Percentiles rank a stretch among this genome's conserved stretches.
Evolutionary conservation across 2,113 vertebrate species (phyloP).

Genomic region (Echinops telfairi): DNA sequence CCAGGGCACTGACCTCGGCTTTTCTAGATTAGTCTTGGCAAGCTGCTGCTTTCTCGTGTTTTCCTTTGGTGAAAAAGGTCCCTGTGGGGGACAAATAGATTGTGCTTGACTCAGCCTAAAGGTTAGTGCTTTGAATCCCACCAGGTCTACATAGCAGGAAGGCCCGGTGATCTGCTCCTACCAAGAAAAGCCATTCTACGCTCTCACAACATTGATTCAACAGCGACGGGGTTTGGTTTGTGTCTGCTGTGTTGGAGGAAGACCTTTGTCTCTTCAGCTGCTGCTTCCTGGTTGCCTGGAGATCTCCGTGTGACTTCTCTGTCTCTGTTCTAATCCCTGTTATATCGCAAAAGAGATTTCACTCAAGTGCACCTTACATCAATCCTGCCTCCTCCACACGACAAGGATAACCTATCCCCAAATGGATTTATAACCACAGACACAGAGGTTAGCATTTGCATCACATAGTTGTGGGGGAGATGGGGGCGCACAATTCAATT

Average conservation of each 20-base stretch:
- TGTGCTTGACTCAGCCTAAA: not conserved
- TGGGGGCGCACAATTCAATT: not conserved
- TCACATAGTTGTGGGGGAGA: too few species aligned
- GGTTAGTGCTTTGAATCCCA: not conserved
- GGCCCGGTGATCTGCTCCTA: not conserved
- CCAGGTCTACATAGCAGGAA: not conserved
- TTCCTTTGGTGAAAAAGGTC: not conserved
- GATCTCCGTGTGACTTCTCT: too few species aligned
- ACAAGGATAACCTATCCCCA: not conserved
- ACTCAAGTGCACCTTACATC: not conserved
- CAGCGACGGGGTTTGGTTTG: not conserved
- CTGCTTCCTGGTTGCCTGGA: too few species aligned
- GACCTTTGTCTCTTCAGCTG: too few species aligned
- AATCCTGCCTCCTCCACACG: not conserved
- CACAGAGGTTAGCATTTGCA: not conserved
- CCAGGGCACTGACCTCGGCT: not conserved
- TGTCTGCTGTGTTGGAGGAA: too few species aligned
- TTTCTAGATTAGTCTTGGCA: not conserved
- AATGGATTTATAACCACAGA: not conserved
- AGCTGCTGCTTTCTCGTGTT: not conserved
- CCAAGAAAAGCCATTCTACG: not conserved
- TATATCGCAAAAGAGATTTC: not conserved
- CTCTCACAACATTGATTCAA: not conserved
- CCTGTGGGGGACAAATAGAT: not conserved
- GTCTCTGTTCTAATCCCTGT: not conserved